Conservation (phyloP, 2,888 invertebrate genomes). For the Drosophila neonasuta region DNA sequence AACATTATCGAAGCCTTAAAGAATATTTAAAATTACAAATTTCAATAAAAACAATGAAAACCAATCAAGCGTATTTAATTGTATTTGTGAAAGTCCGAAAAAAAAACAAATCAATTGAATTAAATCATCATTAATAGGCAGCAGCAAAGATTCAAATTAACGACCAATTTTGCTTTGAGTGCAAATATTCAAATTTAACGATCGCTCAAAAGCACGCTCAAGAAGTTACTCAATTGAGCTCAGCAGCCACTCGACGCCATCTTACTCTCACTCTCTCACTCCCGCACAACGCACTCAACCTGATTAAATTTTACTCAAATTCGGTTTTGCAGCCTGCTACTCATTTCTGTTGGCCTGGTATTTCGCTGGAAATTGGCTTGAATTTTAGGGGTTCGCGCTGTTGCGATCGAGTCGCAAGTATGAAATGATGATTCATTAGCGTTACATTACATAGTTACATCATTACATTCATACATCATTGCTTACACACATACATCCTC, state of each 20-base stretch:
- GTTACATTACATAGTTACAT: not conserved
- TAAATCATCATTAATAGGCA: not conserved
- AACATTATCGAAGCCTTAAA: constrained; percentile 76
- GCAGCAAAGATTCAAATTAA: not conserved
- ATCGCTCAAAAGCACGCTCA: not conserved
- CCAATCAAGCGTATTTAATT: constrained; percentile 19
- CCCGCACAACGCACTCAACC: not conserved
- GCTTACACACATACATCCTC: not conserved
- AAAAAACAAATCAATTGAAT: not conserved
- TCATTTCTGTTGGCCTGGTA: constrained; percentile 1
- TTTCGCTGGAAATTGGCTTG: not conserved
- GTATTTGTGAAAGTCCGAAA: constrained; percentile 46
- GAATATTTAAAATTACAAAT: constrained; percentile 68
- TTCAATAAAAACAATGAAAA: constrained; percentile 65
- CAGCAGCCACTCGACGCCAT: not conserved
- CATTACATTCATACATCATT: not conserved
- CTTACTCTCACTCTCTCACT: not conserved
- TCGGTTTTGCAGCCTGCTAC: not conserved
- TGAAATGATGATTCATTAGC: not conserved
- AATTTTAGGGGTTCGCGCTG: not conserved
- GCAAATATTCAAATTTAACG: constrained; percentile 2
- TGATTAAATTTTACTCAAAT: not conserved
- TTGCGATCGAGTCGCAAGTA: not conserved
- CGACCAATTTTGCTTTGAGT: not conserved
- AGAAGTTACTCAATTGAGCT: not conserved